A percentile compares a stretch with the other conserved stretches of the same genome.
phyloP scores from a whole-genome alignment of 1,140 invertebrate species.

The Akabosia matsudoensis region DNA sequence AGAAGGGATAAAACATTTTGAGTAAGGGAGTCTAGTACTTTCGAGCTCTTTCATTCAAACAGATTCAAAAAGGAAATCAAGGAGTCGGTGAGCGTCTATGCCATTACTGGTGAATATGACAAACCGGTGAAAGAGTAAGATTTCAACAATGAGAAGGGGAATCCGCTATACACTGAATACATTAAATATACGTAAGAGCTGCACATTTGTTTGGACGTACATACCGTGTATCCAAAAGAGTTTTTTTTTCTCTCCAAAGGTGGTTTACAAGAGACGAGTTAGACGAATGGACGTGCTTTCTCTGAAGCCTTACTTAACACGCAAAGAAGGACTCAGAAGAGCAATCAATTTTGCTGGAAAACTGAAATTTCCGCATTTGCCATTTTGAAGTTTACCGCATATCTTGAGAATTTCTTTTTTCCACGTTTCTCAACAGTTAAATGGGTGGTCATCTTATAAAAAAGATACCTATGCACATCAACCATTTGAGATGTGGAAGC shows the following conservation, averaged over 20 bases:
- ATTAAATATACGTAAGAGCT: neutral
- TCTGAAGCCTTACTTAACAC: neutral
- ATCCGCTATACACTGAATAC: neutral
- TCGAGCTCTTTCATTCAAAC: neutral
- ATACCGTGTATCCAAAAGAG: too few species aligned
- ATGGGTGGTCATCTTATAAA: neutral
- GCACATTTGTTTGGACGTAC: too few species aligned
- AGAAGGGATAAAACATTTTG: neutral
- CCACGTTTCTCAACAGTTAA: neutral
- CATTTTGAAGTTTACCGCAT: neutral
- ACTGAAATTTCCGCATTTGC: neutral
- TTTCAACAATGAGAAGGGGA: neutral
- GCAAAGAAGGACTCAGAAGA: neutral
- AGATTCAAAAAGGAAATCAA: constrained; percentile 19
- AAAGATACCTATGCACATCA: too few species aligned
- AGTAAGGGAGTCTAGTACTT: neutral
- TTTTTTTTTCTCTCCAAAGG: too few species aligned
- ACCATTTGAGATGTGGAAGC: too few species aligned
- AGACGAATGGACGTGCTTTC: too few species aligned
- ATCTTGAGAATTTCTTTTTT: neutral
- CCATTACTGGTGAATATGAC: constrained; percentile 18
- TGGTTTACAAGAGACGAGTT: neutral
- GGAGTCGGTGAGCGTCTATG: neutral
- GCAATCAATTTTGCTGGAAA: neutral
- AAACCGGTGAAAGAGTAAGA: neutral